These are phyloP conservation scores for Salvelinus namaycush DNA, from an alignment of 2,113 vertebrate genomes.

Conservation along the genomic window DNA sequence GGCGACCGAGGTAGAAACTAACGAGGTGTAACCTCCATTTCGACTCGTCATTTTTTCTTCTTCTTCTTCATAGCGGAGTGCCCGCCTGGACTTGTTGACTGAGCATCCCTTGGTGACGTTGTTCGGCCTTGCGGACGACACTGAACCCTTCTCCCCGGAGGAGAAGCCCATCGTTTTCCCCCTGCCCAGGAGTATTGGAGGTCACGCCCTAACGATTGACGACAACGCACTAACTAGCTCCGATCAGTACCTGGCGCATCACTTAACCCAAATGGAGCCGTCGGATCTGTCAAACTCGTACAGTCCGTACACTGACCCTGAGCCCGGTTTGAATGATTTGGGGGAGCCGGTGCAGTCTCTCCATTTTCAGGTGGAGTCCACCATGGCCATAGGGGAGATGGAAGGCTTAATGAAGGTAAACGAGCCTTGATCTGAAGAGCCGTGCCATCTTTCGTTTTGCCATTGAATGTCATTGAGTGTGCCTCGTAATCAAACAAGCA, in stretches of 20 bases:
- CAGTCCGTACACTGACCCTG: conserved; percentile 29
- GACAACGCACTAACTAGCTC: conserved; percentile 27
- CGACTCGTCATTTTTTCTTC: conserved; percentile 33
- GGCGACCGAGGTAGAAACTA: conserved; percentile 38
- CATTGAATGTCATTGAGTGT: neutral
- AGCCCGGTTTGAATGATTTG: conserved; percentile 14
- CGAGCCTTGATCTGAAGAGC: neutral
- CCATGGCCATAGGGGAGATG: conserved; percentile 44
- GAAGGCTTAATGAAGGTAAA: conserved; percentile 52
- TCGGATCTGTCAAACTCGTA: conserved; percentile 29
- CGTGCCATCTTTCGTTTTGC: neutral
- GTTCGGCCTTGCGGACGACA: conserved; percentile 42
- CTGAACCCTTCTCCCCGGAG: conserved; percentile 50
- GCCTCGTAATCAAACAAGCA: neutral
- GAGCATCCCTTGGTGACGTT: conserved; percentile 53
- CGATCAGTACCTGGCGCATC: conserved; percentile 45
- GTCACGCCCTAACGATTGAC: conserved; percentile 45
- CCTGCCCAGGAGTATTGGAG: conserved; percentile 35
- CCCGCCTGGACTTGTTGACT: conserved; percentile 66
- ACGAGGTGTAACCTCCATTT: conserved; percentile 47
- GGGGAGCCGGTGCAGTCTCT: conserved; percentile 40
- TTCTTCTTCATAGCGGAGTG: conserved; percentile 56
- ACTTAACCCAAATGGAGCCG: conserved; percentile 30
- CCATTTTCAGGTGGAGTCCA: conserved; percentile 52
- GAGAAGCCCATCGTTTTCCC: conserved; percentile 40